These are phyloP conservation scores for Mustelus asterias DNA, from an alignment of 2,113 vertebrate genomes.

Conservation along the genomic window DNA sequence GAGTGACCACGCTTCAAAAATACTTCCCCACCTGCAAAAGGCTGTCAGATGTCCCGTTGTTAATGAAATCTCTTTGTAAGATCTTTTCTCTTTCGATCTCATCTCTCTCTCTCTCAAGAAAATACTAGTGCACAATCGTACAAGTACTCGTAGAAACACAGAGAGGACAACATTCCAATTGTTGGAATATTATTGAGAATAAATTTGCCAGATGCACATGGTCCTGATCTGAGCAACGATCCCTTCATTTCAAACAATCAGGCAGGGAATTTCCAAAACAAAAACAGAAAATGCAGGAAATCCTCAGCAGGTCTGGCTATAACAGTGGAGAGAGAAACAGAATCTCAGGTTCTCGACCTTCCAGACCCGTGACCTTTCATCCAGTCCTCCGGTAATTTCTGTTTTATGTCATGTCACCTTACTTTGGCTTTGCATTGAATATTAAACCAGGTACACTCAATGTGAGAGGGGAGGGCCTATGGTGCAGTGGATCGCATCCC, in stretches of 20 bases:
- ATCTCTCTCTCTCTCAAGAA: not conserved
- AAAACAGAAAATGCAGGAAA: not conserved
- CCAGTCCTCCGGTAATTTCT: not conserved
- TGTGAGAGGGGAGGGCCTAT: too few relatives aligned
- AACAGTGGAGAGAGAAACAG: not conserved
- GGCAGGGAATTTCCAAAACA: not conserved
- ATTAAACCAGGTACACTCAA: not conserved
- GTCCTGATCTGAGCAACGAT: not conserved
- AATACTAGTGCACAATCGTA: not conserved
- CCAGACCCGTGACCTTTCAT: not conserved
- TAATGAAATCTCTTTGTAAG: too few relatives aligned
- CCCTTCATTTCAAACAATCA: not conserved
- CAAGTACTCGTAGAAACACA: not conserved
- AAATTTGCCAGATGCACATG: not conserved
- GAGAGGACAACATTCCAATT: not conserved
- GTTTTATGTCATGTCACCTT: not conserved
- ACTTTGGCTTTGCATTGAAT: not conserved
- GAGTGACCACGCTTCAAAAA: too few relatives aligned
- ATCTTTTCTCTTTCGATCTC: too few relatives aligned
- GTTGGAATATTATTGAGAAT: too few relatives aligned
- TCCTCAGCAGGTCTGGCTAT: too few relatives aligned
- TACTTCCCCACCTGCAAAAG: too few relatives aligned
- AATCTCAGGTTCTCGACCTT: not conserved
- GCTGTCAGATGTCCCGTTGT: too few relatives aligned
- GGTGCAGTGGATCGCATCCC: too few relatives aligned